These are phyloP conservation scores for Erpetoichthys calabaricus DNA, from an alignment of 2,797 vertebrate genomes.

Conservation along the genomic window DNA sequence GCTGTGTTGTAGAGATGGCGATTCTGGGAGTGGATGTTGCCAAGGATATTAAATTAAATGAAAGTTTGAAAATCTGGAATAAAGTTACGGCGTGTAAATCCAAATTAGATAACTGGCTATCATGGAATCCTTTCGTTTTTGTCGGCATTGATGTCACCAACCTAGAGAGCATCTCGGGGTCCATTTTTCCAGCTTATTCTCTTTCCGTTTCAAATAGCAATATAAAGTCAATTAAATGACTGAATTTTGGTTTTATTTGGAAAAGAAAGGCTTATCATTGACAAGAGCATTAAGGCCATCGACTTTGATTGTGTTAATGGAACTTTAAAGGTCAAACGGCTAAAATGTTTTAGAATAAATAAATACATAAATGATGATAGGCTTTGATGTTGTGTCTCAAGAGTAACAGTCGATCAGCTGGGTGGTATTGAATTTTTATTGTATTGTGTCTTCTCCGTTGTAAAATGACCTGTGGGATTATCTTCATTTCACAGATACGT, in stretches of 20 bases:
- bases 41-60: conserved; percentile 1
- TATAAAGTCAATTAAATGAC: neutral
- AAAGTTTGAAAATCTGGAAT: neutral
- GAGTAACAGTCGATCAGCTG: conserved; percentile 1
- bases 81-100: neutral
- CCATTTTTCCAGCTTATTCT: conserved; percentile 4
- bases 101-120: conserved; percentile 3
- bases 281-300: neutral
- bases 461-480: conserved; percentile 4
- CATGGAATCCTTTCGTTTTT: conserved; percentile 3
- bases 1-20: too few relatives aligned
- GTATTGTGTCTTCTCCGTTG: conserved; percentile 6
- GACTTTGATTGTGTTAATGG: conserved; percentile 11
- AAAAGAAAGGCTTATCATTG: neutral
- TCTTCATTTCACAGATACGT: conserved; percentile 10
- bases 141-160: conserved; percentile 4
- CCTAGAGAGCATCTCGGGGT: conserved; percentile 1
- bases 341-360: conserved; percentile 9
- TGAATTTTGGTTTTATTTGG: conserved; percentile 5
- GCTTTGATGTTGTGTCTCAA: conserved; percentile 5
- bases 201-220: neutral
- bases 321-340: conserved; percentile 8
- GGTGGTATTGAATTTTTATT: conserved; percentile 4
- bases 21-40: conserved; percentile 6
- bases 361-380: neutral